Conservation (phyloP, 1,140 invertebrate species). For the Drosophila bifasciata region DNA sequence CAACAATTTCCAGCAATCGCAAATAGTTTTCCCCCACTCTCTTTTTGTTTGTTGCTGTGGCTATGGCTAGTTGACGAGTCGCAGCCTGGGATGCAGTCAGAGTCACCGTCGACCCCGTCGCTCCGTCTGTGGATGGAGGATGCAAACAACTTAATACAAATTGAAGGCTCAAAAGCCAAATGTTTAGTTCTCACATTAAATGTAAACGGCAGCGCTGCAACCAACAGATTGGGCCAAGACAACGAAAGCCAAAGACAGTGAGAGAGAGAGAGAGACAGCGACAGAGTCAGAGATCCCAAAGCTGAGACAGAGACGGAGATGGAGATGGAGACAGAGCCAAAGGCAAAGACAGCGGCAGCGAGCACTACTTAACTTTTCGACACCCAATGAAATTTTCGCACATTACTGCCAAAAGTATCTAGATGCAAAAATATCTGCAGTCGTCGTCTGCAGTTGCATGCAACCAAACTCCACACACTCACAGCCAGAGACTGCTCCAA, state of each 20-base stretch:
- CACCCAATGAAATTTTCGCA: slow-evolving; percentile 83
- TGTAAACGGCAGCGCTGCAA: slow-evolving; percentile 55
- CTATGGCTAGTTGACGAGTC: slow-evolving; percentile 45
- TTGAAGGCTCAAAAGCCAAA: slow-evolving; percentile 80
- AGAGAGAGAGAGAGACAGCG: neutral
- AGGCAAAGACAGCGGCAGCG: slow-evolving; percentile 56
- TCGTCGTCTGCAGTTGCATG: slow-evolving; percentile 57
- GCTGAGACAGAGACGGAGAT: neutral
- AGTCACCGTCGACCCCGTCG: neutral
- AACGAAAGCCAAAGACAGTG: slow-evolving; percentile 3
- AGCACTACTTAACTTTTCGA: slow-evolving; percentile 83
- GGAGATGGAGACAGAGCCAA: slow-evolving; percentile 6
- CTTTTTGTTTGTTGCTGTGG: too few relatives aligned
- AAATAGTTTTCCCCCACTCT: slow-evolving; percentile 40
- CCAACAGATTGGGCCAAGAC: slow-evolving; percentile 29
- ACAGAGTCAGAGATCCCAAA: slow-evolving; percentile 4
- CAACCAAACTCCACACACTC: slow-evolving; percentile 21
- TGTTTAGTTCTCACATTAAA: slow-evolving; percentile 81
- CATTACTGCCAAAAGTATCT: slow-evolving; percentile 83
- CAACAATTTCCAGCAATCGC: slow-evolving; percentile 54
- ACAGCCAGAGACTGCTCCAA: slow-evolving; percentile 25
- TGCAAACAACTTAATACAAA: slow-evolving; percentile 82
- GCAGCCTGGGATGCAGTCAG: slow-evolving; percentile 11
- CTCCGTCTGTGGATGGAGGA: slow-evolving; percentile 8
- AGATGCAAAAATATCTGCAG: slow-evolving; percentile 79